Percentiles rank a stretch among this genome's conserved stretches.
Evolutionary conservation across 2,797 vertebrate genomes (phyloP).

Genomic region (Prunella strophiata): DNA sequence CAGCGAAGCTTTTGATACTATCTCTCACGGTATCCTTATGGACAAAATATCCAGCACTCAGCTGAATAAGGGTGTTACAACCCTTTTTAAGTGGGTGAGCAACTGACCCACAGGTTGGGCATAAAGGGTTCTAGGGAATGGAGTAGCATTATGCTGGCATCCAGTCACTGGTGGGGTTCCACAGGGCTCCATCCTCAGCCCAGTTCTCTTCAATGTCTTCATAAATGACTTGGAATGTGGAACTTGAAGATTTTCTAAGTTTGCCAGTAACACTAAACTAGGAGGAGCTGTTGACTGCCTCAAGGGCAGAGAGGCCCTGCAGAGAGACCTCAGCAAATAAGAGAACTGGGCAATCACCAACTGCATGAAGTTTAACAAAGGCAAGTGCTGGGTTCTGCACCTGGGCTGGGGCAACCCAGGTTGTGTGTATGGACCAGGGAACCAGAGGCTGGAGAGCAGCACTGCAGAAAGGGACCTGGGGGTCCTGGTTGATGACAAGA

Average conservation of each 20-base stretch:
- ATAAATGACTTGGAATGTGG: neutral
- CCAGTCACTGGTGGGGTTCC: rapidly evolving
- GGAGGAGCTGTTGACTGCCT: rapidly evolving
- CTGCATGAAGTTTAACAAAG: rapidly evolving
- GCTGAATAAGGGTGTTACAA: neutral
- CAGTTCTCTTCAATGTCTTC: neutral
- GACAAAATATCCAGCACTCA: neutral
- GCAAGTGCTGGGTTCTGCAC: neutral
- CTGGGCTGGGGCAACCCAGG: neutral
- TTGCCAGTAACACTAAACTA: neutral
- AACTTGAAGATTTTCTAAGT: neutral
- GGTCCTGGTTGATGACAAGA: neutral
- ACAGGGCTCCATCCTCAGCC: neutral
- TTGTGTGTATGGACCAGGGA: neutral
- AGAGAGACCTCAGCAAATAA: neutral
- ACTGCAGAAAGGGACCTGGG: neutral
- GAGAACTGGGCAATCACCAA: neutral
- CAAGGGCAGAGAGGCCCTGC: neutral
- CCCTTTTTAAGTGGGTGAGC: neutral
- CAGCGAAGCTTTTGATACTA: neutral
- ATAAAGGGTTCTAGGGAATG: neutral
- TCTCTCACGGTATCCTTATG: neutral
- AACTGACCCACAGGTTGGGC: neutral
- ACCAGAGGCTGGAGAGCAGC: neutral
- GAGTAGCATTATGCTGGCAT: neutral